phyloP scores from a whole-genome alignment of 2,888 invertebrate genomes.

The Lampropteryx suffumata region DNA sequence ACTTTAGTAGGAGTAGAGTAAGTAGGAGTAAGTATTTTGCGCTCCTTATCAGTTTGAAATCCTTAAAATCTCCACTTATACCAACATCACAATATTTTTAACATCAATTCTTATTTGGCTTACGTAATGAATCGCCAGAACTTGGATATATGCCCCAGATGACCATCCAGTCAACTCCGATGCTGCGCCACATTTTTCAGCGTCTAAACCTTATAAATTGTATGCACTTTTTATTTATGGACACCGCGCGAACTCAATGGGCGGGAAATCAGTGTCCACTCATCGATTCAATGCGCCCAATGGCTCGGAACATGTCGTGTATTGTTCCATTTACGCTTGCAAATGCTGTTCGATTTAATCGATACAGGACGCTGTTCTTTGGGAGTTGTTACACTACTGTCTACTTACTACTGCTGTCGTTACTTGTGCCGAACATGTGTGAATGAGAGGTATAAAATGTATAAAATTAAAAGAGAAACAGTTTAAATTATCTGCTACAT shows the following conservation, averaged over 20 bases:
- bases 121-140: slow-evolving; percentile 3
- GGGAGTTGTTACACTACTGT: too few species aligned
- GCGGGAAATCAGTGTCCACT: slow-evolving; percentile 62
- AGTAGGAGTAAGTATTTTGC: too few species aligned
- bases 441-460: too few species aligned
- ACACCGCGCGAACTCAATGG: slow-evolving; percentile 46
- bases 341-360: slow-evolving; percentile 35
- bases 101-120: slow-evolving; percentile 1
- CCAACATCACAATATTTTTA: neutral
- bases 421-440: too few species aligned
- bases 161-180: slow-evolving; percentile 11
- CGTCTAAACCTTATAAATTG: slow-evolving; percentile 20
- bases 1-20: too few species aligned
- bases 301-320: slow-evolving; percentile 59
- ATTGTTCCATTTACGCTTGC: slow-evolving; percentile 65
- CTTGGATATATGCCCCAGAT: neutral
- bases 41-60: too few species aligned
- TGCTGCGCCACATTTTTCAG: slow-evolving; percentile 15
- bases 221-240: slow-evolving; percentile 33
- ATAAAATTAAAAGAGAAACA: too few species aligned
- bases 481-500: too few species aligned
- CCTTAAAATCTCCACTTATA: too few species aligned
- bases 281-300: slow-evolving; percentile 58
- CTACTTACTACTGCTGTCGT: too few species aligned
- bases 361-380: slow-evolving; percentile 9